Evolutionary conservation across 2,888 invertebrate species (phyloP), one percentile per base, ranked within the genome.

Genomic region (Lycophotia porphyrea): DNA sequence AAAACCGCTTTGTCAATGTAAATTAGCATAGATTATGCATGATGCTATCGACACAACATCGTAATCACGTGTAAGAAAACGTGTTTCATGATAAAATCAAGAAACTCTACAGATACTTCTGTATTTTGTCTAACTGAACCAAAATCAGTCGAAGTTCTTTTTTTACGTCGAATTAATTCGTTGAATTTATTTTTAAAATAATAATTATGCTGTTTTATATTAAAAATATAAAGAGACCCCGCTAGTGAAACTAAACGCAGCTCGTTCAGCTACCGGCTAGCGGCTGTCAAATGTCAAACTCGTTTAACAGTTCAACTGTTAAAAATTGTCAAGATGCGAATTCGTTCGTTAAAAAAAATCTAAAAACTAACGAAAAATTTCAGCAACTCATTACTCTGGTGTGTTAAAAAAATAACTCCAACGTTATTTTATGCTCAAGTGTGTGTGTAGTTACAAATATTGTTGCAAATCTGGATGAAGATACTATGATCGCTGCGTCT

Each of bases 401-500:
- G 67, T 72, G 68, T 70, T 82, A 63, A 9, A 75, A 75, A 74
- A 78, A 71, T 76, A 78, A 75, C 47, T 21, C 44, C 47, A 52
- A 66, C 79, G 78, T 67, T 39, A 84, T 80, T 90, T 69, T 87
- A 87, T 90, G 89, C 83, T 92, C 90, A 89, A 85, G 85, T 85
- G 86, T 80, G 86, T 81, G 88, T 84, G 91, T 86, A 87, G 91
- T 87, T 81, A 86, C 81, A 89, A 87, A 91, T 88, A 93, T 92
- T 91, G 88, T 91, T 95, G 92, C 98, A 98, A 98, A 98, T 98
- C 98, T 98, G 98, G 98, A 98, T 98, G 98, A 98, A 95, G 97
- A 97, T 97, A 97, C 97, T 96, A 98, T 98, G 98, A 98, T 98
- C 96, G 98, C 98, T 97, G 98, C 98, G 97, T 98, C 98, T 96